Percentiles rank a stretch among this genome's conserved stretches.
Evolutionary conservation across 2,888 invertebrate species (phyloP).

Genomic region (Gastracanthus pulcherrimus): DNA sequence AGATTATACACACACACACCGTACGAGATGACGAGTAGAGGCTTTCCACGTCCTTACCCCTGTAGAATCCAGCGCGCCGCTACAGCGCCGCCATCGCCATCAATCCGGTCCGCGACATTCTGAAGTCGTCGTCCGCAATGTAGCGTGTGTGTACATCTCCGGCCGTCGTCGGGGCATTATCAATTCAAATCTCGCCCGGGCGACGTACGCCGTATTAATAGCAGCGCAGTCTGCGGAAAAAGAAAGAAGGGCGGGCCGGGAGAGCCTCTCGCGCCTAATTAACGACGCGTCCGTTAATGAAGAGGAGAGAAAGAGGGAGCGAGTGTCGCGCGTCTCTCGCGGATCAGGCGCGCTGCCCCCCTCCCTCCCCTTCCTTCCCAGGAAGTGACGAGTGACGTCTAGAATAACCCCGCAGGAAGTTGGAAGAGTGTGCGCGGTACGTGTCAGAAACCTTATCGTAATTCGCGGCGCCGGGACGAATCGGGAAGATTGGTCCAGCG

Average conservation of each 20-base stretch:
- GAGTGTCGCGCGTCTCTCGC: not conserved
- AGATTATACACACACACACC: too few species aligned
- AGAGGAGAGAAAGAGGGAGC: too few species aligned
- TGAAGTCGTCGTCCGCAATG: not conserved
- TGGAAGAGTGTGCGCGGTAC: constrained; percentile 58
- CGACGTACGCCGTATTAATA: constrained; percentile 24
- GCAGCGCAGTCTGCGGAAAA: not conserved
- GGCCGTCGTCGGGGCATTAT: constrained; percentile 20
- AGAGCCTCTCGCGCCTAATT: constrained; percentile 54
- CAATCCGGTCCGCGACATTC: constrained; percentile 3
- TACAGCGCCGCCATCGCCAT: too few species aligned
- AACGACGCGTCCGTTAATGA: constrained; percentile 54
- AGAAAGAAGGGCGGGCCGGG: not conserved
- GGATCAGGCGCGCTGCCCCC: constrained; percentile 56
- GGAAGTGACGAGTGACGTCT: constrained; percentile 69
- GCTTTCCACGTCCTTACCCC: constrained; percentile 19
- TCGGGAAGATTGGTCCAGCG: constrained; percentile 69
- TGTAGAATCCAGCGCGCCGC: not conserved
- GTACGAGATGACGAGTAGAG: not conserved
- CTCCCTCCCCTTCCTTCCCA: too few species aligned
- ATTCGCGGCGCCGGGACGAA: constrained; percentile 66
- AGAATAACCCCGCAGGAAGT: constrained; percentile 70
- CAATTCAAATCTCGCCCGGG: constrained; percentile 16
- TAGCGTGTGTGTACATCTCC: too few species aligned
- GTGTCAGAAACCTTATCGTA: constrained; percentile 71